Base-by-base conservation (phyloP, 2,888 invertebrate species). In the Agonopterix alstromeriana region DNA sequence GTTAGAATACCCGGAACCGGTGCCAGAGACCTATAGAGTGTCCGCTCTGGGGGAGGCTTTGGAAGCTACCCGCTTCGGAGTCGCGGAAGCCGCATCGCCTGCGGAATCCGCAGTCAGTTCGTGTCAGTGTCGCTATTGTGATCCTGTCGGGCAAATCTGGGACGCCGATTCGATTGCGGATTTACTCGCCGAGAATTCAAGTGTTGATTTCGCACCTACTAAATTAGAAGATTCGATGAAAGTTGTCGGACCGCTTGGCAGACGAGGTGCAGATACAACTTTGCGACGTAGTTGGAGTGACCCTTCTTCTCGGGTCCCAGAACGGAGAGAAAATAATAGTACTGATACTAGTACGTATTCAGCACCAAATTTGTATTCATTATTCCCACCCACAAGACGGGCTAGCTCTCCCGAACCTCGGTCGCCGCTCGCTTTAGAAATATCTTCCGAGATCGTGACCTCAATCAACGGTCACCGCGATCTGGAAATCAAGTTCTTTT, bases 401-500 rank as follows among this genome's bases (percentile, higher is more conserved):
- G 70, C 75, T 47, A 83, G 72, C 60, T 85, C 84, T 45, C 84
- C 84, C 12, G 85, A 83, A 61, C 82, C 82, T 50, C 82, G 75
- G 58, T 87, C 75, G 63, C 81, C 82, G 45, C 86, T 79, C 56
- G 85, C 81, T 54, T 81, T 94, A 62, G 93, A 94, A 75, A 94
- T 94, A 51, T 93, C 94, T 36, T 94, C 94, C 36, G 93, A 94
- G 69, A 94, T 94, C 61, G 93, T 94, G 57, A 94, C 94, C 27
- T 94, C 94, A 43, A 91, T 92, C 60, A 93, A 94, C 70, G 94
- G 94, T 43, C 94, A 94, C 71, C 90, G 94, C 53, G 94, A 94
- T 78, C 82, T 94, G 71, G 94, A 94, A 82, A 94, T 94, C 61
- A 94, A 93, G 74, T 93, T 94, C 79, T 94, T 93, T 80, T 92